Percentiles rank a stretch among this genome's conserved stretches.
Evolutionary conservation across 2,888 invertebrate genomes (phyloP).

Genomic region (Lepidocyrtoides sp.): DNA sequence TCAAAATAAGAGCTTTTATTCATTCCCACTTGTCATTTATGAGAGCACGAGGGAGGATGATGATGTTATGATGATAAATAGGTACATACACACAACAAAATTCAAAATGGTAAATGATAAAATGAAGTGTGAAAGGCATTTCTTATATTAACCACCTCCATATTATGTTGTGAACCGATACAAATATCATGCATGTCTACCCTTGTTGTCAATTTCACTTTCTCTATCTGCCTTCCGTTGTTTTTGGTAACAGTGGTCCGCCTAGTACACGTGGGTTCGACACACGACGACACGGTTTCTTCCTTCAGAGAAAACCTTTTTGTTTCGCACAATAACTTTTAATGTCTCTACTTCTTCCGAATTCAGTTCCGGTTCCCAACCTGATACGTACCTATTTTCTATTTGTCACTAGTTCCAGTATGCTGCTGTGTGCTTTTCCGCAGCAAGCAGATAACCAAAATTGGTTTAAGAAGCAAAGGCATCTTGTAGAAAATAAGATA

Average conservation of each 20-base stretch:
- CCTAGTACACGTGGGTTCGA: neutral
- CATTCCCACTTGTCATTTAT: constrained; percentile 14
- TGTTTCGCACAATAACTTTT: neutral
- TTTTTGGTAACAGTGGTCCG: neutral
- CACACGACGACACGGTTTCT: neutral
- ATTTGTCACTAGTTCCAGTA: neutral
- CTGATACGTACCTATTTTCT: neutral
- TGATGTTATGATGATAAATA: neutral
- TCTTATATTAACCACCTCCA: no score
- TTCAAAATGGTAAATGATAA: neutral
- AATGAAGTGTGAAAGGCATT: no score
- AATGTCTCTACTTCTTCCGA: constrained; percentile 1
- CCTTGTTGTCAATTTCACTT: constrained; percentile 21
- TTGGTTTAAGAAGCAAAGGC: no score
- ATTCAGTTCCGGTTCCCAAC: constrained; percentile 30
- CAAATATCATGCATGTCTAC: no score
- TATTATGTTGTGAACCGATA: no score
- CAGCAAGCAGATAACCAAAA: neutral
- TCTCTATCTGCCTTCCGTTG: neutral
- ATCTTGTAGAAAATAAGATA: neutral
- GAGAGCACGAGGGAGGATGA: neutral
- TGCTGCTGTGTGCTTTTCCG: neutral
- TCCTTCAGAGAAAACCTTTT: neutral
- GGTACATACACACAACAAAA: neutral
- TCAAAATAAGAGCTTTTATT: constrained; percentile 14